phyloP scores from a whole-genome alignment of 1,140 invertebrate genomes.

The Harpegnathos saltator region DNA sequence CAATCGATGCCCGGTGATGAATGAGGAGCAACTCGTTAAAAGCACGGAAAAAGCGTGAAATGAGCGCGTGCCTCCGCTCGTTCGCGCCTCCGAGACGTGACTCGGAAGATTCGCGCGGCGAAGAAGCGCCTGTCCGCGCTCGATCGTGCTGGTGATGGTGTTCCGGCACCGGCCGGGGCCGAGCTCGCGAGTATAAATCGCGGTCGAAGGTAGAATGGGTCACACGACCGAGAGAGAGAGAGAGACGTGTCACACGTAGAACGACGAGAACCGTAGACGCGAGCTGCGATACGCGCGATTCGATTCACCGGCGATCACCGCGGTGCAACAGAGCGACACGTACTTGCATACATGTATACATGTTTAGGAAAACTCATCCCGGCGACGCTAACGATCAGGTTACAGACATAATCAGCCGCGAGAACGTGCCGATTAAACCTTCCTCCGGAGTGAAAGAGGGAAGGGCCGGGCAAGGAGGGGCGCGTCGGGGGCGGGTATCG shows the following conservation, averaged over 20 bases:
- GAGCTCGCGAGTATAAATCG: too few species aligned
- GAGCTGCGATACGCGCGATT: too few species aligned
- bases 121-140: neutral
- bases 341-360: too few species aligned
- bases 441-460: too few species aligned
- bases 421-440: conserved; percentile 34
- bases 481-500: neutral
- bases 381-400: conserved; percentile 20
- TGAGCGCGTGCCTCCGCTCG: conserved; percentile 37
- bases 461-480: neutral
- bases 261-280: too few species aligned
- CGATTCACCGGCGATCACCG: too few species aligned
- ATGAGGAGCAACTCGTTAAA: conserved; percentile 59
- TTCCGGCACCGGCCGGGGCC: too few species aligned
- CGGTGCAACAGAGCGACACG: too few species aligned
- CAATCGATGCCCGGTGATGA: conserved; percentile 70
- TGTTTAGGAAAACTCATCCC: conserved; percentile 3
- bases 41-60: conserved; percentile 47
- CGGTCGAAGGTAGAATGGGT: too few species aligned
- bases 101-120: conserved; percentile 48
- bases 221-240: too few species aligned
- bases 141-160: too few species aligned
- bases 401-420: conserved; percentile 14
- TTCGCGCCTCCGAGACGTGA: conserved; percentile 48
- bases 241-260: too few species aligned